Percentiles rank a stretch among this genome's conserved stretches.
Conservation (phyloP, 2,113 vertebrate species). For the Oryzias woworae region DNA sequence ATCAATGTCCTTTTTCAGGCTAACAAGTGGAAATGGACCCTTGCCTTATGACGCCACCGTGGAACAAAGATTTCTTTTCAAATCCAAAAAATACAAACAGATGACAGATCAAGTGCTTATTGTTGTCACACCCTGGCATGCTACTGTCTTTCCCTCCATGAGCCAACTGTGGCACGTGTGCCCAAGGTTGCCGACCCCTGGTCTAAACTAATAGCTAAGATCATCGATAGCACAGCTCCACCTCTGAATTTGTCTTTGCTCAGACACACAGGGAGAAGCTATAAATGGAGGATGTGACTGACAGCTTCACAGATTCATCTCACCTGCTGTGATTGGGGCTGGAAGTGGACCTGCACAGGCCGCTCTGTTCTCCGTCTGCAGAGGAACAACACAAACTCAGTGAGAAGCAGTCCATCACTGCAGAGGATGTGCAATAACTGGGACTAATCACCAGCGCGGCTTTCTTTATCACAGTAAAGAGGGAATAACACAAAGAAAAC, state of each 20-base stretch:
- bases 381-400: conserved; percentile 17
- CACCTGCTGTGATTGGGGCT: conserved; percentile 79
- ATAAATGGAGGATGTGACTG: background rate
- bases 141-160: too few species aligned
- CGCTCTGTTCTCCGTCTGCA: conserved; percentile 72
- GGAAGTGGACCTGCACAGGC: conserved; percentile 71
- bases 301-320: background rate
- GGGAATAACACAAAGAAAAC: conserved; percentile 7
- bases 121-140: too few species aligned
- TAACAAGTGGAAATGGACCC: too few species aligned
- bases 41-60: too few species aligned
- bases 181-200: too few species aligned
- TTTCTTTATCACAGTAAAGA: conserved; percentile 16
- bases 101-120: too few species aligned
- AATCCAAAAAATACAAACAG: too few species aligned
- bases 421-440: conserved; percentile 22
- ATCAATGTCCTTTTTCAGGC: too few species aligned
- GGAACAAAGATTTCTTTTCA: too few species aligned
- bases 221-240: conserved; percentile 1
- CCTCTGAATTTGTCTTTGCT: conserved; percentile 1
- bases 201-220: background rate
- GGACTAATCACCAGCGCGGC: conserved; percentile 29
- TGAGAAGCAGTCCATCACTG: conserved; percentile 10
- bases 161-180: too few species aligned
- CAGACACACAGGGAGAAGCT: background rate